Evolutionary conservation across 2,888 invertebrate species (phyloP).

Genomic region (Drosophila histrio): DNA sequence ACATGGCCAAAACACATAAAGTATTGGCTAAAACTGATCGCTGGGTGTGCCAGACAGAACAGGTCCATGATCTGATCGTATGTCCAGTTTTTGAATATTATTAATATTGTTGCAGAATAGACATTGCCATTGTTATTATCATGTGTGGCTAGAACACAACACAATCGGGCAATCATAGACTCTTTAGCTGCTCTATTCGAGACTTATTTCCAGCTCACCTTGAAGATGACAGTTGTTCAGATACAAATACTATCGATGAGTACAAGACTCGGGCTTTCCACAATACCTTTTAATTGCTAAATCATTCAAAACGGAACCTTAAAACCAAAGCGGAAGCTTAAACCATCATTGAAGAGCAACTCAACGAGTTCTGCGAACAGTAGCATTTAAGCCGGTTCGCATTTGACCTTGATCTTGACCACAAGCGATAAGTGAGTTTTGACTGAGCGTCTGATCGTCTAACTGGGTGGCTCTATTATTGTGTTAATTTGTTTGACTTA

Average conservation of each 20-base stretch:
- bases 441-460: neutral
- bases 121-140: conserved; percentile 38
- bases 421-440: conserved; percentile 38
- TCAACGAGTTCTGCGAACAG: conserved; percentile 51
- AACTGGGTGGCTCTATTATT: conserved; percentile 5
- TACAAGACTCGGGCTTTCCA: conserved; percentile 45
- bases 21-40: conserved; percentile 19
- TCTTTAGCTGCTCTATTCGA: conserved; percentile 31
- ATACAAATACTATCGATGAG: conserved; percentile 10
- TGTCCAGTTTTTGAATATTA: conserved; percentile 56
- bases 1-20: conserved; percentile 21
- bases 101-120: conserved; percentile 47
- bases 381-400: conserved; percentile 64
- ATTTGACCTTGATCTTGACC: conserved; percentile 80
- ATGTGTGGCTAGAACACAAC: conserved; percentile 23
- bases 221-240: conserved; percentile 47
- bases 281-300: conserved; percentile 69
- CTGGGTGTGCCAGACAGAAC: conserved; percentile 68
- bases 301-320: conserved; percentile 71
- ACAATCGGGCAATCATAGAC: conserved; percentile 18
- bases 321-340: conserved; percentile 58
- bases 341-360: conserved; percentile 50
- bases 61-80: conserved; percentile 53
- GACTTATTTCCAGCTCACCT: conserved; percentile 59
- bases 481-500: conserved; percentile 10